Evolutionary conservation across 1,140 invertebrate genomes (phyloP).

Genomic region (Drosophila lacertosa): DNA sequence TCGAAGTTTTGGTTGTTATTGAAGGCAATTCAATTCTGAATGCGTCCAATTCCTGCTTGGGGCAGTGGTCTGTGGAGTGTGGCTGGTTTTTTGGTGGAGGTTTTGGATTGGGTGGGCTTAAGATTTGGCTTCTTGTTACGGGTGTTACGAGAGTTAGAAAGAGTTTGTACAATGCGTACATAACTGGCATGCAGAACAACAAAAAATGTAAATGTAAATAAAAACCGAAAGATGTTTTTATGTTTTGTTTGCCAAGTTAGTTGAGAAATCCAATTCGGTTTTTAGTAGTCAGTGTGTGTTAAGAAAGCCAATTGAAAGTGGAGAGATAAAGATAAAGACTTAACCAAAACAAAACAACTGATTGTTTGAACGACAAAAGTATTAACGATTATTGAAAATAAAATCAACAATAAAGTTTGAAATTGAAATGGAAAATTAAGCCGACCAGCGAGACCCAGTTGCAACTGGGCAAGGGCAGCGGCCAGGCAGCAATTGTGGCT

Average conservation of each 20-base stretch:
- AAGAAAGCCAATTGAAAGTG: slow-evolving; percentile 9
- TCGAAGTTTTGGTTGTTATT: neutral
- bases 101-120: neutral
- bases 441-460: neutral
- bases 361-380: slow-evolving; percentile 3
- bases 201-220: slow-evolving; percentile 2
- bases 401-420: slow-evolving; percentile 26
- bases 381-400: slow-evolving; percentile 4
- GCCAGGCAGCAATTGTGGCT: neutral
- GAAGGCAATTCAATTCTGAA: neutral
- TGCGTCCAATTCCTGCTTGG: slow-evolving; percentile 1
- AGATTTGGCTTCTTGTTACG: neutral
- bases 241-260: slow-evolving; percentile 11
- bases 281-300: slow-evolving; percentile 15
- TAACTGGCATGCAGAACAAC: slow-evolving; percentile 27
- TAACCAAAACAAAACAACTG: neutral
- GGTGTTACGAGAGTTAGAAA: slow-evolving; percentile 4
- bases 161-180: slow-evolving; percentile 13
- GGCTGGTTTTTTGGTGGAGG: neutral
- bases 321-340: neutral
- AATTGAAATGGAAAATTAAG: slow-evolving; percentile 27
- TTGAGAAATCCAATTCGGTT: slow-evolving; percentile 26
- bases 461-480: neutral
- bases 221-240: neutral
- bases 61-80: neutral